Evolutionary conservation across 2,113 vertebrate species (phyloP).

Genomic region (Loxodonta africana): DNA sequence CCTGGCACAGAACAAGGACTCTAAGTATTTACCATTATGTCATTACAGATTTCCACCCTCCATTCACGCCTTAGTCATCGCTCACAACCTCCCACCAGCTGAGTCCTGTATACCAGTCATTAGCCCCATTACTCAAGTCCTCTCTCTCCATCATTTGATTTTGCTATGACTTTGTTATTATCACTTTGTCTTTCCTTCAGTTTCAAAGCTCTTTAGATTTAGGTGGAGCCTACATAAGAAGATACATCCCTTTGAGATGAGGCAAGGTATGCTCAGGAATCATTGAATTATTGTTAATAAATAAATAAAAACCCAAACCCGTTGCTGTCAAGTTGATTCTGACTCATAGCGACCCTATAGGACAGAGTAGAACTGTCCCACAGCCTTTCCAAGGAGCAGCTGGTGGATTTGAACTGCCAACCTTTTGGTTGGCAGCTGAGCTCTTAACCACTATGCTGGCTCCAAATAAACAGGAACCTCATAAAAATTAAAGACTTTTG

Average conservation of each 20-base stretch:
- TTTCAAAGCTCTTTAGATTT: not conserved
- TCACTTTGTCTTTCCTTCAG: not conserved
- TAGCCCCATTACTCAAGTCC: not conserved
- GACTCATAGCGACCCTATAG: too few relatives aligned
- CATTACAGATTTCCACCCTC: not conserved
- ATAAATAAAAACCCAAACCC: too few relatives aligned
- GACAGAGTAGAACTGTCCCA: too few relatives aligned
- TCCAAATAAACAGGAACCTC: too few relatives aligned
- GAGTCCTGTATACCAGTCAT: not conserved
- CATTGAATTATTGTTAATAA: not conserved
- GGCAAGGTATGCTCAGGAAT: not conserved
- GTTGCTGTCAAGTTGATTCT: too few relatives aligned
- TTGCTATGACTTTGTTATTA: not conserved
- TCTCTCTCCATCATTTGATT: not conserved
- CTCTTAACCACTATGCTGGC: too few relatives aligned
- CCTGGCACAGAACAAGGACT: not conserved
- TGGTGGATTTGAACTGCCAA: too few relatives aligned
- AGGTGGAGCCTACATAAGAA: not conserved
- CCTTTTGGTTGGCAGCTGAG: too few relatives aligned
- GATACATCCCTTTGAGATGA: not conserved
- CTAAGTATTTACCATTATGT: not conserved
- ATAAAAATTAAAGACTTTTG: too few relatives aligned
- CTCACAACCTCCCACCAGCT: not conserved
- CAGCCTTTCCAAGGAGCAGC: too few relatives aligned
- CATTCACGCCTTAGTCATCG: not conserved